Evolutionary conservation across 1,140 invertebrate genomes (phyloP).

Genomic region (Eciton burchellii): DNA sequence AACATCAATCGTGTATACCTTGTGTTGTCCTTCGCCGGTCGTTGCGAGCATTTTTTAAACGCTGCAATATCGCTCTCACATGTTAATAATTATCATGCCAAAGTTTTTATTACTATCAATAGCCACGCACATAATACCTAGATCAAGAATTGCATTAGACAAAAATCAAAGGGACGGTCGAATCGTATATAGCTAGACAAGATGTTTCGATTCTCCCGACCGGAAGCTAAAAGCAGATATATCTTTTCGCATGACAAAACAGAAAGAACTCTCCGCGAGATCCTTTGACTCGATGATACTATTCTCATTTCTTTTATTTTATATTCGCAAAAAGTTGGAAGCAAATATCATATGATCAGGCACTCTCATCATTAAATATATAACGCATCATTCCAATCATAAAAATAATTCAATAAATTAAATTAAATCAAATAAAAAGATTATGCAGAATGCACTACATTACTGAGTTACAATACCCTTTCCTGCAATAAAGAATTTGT

Average conservation of each 20-base stretch:
- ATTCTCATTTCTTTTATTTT: neutral
- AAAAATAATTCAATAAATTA: slow-evolving; percentile 39
- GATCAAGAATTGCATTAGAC: slow-evolving; percentile 36
- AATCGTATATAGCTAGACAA: neutral
- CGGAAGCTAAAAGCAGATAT: slow-evolving; percentile 45
- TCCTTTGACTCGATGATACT: neutral
- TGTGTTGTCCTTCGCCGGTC: slow-evolving; percentile 60
- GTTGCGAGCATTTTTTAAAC: slow-evolving; percentile 1
- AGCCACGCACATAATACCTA: slow-evolving; percentile 55
- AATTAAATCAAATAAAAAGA: slow-evolving; percentile 27
- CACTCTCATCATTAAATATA: neutral
- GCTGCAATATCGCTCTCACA: slow-evolving; percentile 40
- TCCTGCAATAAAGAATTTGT: slow-evolving; percentile 28
- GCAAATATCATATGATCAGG: neutral
- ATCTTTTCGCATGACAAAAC: slow-evolving; percentile 13
- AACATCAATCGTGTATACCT: slow-evolving; percentile 84
- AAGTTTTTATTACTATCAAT: slow-evolving; percentile 19
- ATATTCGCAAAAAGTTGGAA: neutral
- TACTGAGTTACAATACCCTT: slow-evolving; percentile 22
- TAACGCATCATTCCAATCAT: slow-evolving; percentile 34
- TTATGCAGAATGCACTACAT: slow-evolving; percentile 20
- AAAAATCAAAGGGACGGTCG: slow-evolving; percentile 26
- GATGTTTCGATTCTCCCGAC: neutral
- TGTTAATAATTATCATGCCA: slow-evolving; percentile 35
- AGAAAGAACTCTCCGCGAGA: slow-evolving; percentile 29